These are phyloP conservation scores for Callosobruchus maculatus DNA, from an alignment of 2,888 invertebrate species.

Conservation along the genomic window DNA sequence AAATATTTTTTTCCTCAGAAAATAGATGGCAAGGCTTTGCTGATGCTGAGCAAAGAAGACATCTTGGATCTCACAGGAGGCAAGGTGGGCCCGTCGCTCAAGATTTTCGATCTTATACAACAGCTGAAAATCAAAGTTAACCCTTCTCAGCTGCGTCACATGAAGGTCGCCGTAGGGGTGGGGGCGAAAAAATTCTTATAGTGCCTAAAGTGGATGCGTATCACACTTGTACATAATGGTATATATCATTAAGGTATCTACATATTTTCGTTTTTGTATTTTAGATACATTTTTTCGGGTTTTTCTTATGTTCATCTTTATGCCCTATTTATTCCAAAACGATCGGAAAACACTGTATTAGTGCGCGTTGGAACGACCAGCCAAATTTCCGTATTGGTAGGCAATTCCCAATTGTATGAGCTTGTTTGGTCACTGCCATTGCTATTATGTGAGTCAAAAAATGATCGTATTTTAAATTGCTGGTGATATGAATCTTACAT, in stretches of 20 bases:
- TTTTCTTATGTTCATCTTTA: background rate
- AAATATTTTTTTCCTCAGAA: constrained; percentile 52
- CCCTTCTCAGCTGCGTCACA: constrained; percentile 63
- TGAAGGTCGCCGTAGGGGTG: constrained; percentile 49
- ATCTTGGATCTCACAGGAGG: constrained; percentile 85
- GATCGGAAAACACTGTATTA: too few species aligned
- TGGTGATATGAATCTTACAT: too few species aligned
- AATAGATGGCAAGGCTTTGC: constrained; percentile 76
- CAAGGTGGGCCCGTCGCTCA: constrained; percentile 92
- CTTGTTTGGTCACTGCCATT: too few species aligned
- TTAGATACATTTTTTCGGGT: background rate
- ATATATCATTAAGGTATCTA: background rate
- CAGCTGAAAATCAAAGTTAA: constrained; percentile 84
- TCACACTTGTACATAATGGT: background rate
- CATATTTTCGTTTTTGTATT: background rate
- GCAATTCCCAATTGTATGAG: too few species aligned
- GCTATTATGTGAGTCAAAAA: too few species aligned
- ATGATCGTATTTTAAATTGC: too few species aligned
- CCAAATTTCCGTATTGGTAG: too few species aligned
- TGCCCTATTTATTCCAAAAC: background rate
- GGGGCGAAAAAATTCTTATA: constrained; percentile 65
- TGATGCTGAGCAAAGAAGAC: constrained; percentile 83
- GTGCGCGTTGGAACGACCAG: too few species aligned
- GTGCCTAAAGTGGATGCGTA: constrained; percentile 41
- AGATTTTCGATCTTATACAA: constrained; percentile 89